phyloP scores from a whole-genome alignment of 2,888 invertebrate genomes.

The Epinotia ramella region DNA sequence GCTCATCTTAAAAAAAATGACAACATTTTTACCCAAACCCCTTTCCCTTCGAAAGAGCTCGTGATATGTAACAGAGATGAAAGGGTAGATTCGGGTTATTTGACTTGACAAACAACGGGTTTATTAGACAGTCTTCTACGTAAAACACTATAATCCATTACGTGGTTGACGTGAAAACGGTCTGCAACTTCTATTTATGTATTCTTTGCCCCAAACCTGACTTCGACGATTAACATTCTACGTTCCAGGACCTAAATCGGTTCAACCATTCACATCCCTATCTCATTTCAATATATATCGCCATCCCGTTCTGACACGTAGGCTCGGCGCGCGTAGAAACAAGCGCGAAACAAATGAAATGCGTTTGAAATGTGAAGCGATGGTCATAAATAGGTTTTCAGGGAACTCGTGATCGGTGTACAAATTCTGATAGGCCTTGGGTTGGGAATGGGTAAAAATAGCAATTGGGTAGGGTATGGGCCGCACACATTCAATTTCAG shows the following conservation, averaged over 20 bases:
- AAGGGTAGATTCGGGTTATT: no score
- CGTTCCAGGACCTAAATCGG: neutral
- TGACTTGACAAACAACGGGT: no score
- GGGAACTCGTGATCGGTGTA: slow-evolving; percentile 10
- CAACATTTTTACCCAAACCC: no score
- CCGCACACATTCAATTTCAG: no score
- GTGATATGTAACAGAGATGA: no score
- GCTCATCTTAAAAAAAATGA: no score
- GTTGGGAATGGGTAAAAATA: slow-evolving; percentile 6
- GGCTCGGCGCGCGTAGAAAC: neutral
- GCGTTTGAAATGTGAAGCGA: neutral
- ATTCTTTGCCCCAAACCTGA: neutral
- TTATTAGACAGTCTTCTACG: no score
- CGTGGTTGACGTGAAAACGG: no score
- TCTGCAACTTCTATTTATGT: neutral
- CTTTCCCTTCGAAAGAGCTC: no score
- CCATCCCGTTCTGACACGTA: neutral
- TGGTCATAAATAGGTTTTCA: neutral
- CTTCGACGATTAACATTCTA: neutral
- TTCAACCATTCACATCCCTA: neutral
- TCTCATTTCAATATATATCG: neutral
- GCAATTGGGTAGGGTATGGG: neutral
- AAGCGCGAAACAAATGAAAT: neutral
- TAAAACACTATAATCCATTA: no score
- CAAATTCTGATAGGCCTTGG: neutral